Base-by-base conservation (phyloP, 2,888 invertebrate genomes). In the Andrena fulva region DNA sequence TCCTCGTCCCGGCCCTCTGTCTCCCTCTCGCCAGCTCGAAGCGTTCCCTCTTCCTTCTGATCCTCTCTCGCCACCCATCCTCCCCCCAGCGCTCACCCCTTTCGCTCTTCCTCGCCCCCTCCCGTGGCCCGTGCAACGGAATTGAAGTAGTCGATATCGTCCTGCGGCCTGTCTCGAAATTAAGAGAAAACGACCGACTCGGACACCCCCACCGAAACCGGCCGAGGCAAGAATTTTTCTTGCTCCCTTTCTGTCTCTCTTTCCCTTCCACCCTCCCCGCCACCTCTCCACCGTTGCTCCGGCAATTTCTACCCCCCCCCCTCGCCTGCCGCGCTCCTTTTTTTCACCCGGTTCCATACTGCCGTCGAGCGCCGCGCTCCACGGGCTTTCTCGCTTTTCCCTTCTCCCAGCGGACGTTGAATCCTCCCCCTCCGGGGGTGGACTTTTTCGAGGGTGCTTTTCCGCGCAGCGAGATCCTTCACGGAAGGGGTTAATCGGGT, bases 71-170 rank as follows among this genome's bases (percentile, higher is more conserved):
- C 33, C 56, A 10, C 10, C 56, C 50, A 69, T 64, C 56, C 72
- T 71, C 78, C 63, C 63, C 60, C 52, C 64, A 35, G 7, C 29
- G 33, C 16, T 29, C 33, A 29, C 29, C 67, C 29, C 54, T 31
- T 52, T 66, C 2, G 7, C 66, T 48, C 52, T 31, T 31, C 54
- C 8, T 67, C 68, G 54, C 66, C 70, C 60, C 59, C 72, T 52
- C 62, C 54, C 73, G n/a, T 48, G 12, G 64, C 56, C 59, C 31
- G 87, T 87, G 85, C 89, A 84, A 87, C 87, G 89, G 87, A 91
- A 92, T 91, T 92, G 88, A 91, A 92, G 92, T 90, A 92, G 92
- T 91, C 92, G 91, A 92, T 92, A 92, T 92, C 92, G 91, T 92
- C 91, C 92, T 91, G 90, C 91, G 91, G 91, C 89, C 89, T 91